A percentile compares a stretch with the other conserved stretches of the same genome.
Conservation (phyloP, 2,888 invertebrate genomes). For the Campaea margaritaria region DNA sequence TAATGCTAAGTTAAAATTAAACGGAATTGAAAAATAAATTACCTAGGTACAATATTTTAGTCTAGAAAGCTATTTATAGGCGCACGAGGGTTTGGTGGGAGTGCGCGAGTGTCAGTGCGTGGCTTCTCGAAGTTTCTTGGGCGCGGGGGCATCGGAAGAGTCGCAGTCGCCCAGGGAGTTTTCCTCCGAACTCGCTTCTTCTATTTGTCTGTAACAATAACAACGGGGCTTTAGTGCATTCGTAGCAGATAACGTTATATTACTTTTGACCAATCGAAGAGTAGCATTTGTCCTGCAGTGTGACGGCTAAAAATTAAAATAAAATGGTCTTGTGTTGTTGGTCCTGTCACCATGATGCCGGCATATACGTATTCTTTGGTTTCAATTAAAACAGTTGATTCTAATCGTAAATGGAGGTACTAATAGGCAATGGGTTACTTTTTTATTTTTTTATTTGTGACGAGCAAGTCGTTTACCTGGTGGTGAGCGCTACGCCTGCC, state of each 20-base stretch:
- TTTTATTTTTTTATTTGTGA: too few relatives aligned
- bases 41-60: constrained; percentile 86
- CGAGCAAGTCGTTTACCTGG: too few relatives aligned
- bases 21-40: constrained; percentile 86
- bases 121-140: constrained; percentile 80
- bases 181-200: constrained; percentile 84
- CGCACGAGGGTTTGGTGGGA: constrained; percentile 73
- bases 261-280: too few relatives aligned
- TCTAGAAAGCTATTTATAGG: constrained; percentile 83
- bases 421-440: too few relatives aligned
- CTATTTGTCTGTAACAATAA: constrained; percentile 69
- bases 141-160: constrained; percentile 64
- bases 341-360: background rate
- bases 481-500: too few relatives aligned
- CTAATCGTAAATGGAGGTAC: too few relatives aligned
- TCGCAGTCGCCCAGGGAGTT: constrained; percentile 81
- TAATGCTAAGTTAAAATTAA: constrained; percentile 84
- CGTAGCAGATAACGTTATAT: too few relatives aligned
- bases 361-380: too few relatives aligned
- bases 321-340: too few relatives aligned
- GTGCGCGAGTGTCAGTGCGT: constrained; percentile 79
- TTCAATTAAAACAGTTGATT: too few relatives aligned
- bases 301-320: too few relatives aligned
- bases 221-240: background rate
- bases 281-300: too few relatives aligned